Conservation (phyloP, 2,113 vertebrate genomes). For the Aegotheles bennettii region DNA sequence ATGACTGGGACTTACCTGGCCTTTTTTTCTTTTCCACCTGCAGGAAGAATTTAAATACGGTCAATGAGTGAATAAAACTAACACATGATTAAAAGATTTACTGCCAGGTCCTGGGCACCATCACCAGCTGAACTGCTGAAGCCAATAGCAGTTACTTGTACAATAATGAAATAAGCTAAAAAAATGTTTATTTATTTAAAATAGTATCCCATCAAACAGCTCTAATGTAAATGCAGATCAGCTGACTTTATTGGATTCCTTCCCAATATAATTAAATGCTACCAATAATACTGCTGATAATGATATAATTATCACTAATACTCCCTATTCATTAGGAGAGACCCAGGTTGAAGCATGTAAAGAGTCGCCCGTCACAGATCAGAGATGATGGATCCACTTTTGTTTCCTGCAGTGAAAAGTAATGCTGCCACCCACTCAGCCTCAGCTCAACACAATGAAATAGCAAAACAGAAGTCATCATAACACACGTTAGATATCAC, state of each 20-base stretch:
- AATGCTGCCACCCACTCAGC: constrained; percentile 19
- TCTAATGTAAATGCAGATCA: neutral
- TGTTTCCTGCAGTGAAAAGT: neutral
- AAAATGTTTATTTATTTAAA: neutral
- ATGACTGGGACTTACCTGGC: constrained; percentile 8
- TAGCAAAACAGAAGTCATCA: constrained; percentile 7
- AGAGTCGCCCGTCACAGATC: neutral
- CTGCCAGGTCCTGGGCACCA: neutral
- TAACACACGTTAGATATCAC: neutral
- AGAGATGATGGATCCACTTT: neutral
- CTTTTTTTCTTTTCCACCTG: constrained; percentile 1
- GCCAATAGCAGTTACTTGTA: neutral
- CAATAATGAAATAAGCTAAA: neutral
- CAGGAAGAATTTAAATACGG: neutral
- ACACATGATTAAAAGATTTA: neutral
- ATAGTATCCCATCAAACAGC: neutral
- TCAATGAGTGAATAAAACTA: neutral
- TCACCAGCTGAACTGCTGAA: neutral
- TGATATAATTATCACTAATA: neutral
- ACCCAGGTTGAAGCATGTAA: neutral
- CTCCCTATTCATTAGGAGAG: neutral
- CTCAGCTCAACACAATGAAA: constrained; percentile 11
- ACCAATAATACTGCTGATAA: neutral
- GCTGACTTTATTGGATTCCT: constrained; percentile 23
- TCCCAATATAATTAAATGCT: neutral